A percentile compares a stretch with the other conserved stretches of the same genome.
These are phyloP conservation scores for Sphaerophoria rueppellii DNA, from an alignment of 2,888 invertebrate species.

Conservation along the genomic window DNA sequence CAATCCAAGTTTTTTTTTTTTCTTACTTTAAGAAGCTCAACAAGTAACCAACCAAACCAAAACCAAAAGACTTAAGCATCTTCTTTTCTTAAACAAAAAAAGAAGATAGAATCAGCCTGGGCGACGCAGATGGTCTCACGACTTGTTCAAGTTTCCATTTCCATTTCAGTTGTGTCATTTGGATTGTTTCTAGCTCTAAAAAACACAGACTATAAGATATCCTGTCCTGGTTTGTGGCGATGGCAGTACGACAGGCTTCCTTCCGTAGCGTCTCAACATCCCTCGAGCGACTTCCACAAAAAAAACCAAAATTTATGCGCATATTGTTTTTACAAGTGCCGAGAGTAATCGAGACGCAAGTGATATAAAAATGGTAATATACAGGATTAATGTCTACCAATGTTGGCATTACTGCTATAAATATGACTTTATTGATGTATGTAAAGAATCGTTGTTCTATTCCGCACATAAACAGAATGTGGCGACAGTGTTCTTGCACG, in stretches of 20 bases:
- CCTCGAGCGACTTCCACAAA: background rate
- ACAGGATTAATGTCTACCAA: constrained; percentile 70
- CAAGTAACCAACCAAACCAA: background rate
- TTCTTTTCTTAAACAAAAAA: background rate
- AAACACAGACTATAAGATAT: background rate
- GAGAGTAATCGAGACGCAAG: constrained; percentile 72
- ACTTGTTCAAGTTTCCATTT: constrained; percentile 72
- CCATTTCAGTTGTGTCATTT: constrained; percentile 71
- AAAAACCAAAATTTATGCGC: constrained; percentile 67
- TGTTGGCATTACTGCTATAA: constrained; percentile 69
- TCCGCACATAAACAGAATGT: constrained; percentile 45
- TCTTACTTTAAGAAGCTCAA: constrained; percentile 25
- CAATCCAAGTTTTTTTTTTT: constrained; percentile 17
- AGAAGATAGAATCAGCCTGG: too few species aligned
- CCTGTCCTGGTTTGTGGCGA: constrained; percentile 36
- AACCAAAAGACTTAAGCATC: background rate
- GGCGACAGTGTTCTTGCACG: constrained; percentile 47
- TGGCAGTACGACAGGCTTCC: constrained; percentile 30
- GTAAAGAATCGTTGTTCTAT: constrained; percentile 2
- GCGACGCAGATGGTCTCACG: constrained; percentile 67
- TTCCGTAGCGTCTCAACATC: constrained; percentile 19
- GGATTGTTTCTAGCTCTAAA: background rate
- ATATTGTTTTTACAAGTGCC: constrained; percentile 71
- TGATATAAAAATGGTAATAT: constrained; percentile 73
- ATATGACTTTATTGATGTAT: constrained; percentile 69